Evolutionary conservation across 2,113 vertebrate species (phyloP).

Genomic region (Microcebus ravelobensis): DNA sequence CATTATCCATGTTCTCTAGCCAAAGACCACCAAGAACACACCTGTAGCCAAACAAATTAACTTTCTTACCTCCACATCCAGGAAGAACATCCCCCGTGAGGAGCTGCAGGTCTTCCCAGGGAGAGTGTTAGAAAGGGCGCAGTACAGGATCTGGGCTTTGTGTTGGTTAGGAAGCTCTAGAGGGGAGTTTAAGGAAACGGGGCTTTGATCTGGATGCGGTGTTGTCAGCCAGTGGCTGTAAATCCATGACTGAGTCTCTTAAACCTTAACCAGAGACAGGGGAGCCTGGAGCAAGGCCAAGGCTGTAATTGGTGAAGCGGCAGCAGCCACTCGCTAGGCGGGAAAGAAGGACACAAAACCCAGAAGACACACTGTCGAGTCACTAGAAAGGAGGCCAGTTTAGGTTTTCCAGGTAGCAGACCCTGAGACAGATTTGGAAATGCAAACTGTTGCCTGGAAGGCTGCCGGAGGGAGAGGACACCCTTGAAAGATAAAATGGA

Average conservation of each 20-base stretch:
- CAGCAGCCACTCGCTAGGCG: neutral
- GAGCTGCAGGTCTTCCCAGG: neutral
- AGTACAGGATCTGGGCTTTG: neutral
- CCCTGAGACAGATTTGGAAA: neutral
- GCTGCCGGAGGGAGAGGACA: neutral
- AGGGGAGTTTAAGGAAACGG: neutral
- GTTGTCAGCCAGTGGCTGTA: neutral
- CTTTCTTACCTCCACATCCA: neutral
- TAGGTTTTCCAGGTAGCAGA: neutral
- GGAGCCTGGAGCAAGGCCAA: neutral
- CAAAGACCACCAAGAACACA: neutral
- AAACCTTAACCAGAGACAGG: neutral
- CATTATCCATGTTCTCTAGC: neutral
- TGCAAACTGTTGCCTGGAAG: neutral
- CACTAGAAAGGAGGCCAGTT: neutral
- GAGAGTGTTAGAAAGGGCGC: neutral
- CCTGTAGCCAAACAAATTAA: neutral
- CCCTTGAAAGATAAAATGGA: neutral
- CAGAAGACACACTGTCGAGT: neutral
- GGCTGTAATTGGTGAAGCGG: neutral
- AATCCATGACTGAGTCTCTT: neutral
- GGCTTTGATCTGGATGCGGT: neutral
- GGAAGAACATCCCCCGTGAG: neutral
- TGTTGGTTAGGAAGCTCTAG: neutral
- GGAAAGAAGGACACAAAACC: neutral